These are phyloP conservation scores for Allobates femoralis DNA, from an alignment of 2,797 vertebrate genomes.

Conservation along the genomic window DNA sequence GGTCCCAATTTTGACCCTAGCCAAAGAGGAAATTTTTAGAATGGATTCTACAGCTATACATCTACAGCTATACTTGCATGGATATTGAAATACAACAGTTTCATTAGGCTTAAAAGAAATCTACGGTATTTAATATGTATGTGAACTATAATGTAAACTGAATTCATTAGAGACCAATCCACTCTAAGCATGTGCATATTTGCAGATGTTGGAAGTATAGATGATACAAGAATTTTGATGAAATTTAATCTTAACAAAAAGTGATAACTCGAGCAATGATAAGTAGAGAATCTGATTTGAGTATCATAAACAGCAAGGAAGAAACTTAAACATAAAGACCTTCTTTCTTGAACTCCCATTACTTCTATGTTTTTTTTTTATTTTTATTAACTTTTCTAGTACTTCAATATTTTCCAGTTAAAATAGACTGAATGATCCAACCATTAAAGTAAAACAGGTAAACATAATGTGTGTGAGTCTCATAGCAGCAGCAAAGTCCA, in stretches of 20 bases:
- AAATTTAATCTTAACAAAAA: neutral
- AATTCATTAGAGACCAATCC: too few relatives aligned
- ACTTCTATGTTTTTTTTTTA: neutral
- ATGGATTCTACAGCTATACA: too few relatives aligned
- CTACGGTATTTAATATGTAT: too few relatives aligned
- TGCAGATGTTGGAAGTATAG: neutral
- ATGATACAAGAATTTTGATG: neutral
- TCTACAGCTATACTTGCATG: too few relatives aligned
- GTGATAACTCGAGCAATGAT: neutral
- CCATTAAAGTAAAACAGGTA: constrained; percentile 3
- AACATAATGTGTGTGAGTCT: neutral
- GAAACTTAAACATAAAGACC: neutral
- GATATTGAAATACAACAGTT: too few relatives aligned
- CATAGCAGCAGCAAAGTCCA: constrained; percentile 1
- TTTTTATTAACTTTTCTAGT: neutral
- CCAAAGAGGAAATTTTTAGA: too few relatives aligned
- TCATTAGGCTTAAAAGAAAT: too few relatives aligned
- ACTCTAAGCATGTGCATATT: neutral
- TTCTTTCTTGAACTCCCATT: neutral
- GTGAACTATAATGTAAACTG: too few relatives aligned
- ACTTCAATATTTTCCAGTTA: neutral
- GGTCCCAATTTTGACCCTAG: too few relatives aligned
- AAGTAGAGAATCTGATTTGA: too few relatives aligned
- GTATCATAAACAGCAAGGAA: neutral
- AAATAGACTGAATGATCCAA: neutral